Evolutionary conservation across 1,140 invertebrate genomes (phyloP).

Genomic region (Stegodyphus dumicola): DNA sequence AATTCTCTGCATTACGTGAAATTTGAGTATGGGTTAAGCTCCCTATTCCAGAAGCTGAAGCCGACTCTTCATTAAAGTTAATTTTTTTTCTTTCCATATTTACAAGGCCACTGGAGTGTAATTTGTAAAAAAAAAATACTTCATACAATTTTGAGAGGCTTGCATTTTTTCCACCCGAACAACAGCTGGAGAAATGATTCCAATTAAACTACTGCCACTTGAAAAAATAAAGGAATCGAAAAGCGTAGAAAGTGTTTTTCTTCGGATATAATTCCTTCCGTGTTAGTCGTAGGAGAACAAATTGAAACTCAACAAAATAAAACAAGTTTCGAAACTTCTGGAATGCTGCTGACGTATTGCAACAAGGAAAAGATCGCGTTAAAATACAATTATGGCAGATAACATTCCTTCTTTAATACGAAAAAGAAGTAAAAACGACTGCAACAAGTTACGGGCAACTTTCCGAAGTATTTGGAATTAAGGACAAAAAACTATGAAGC

Average conservation of each 20-base stretch:
- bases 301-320: slow-evolving; percentile 44
- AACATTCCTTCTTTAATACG: slow-evolving; percentile 38
- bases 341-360: slow-evolving; percentile 17
- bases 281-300: background rate
- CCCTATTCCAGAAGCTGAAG: background rate
- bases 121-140: slow-evolving; percentile 3
- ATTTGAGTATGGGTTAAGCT: slow-evolving; percentile 7
- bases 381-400: slow-evolving; percentile 30
- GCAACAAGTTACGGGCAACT: slow-evolving; percentile 32
- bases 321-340: slow-evolving; percentile 25
- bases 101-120: slow-evolving; percentile 25
- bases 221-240: background rate
- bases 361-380: slow-evolving; percentile 31
- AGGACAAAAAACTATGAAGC: background rate
- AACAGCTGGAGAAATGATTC: slow-evolving; percentile 44
- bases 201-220: slow-evolving; percentile 23
- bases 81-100: slow-evolving; percentile 35
- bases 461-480: slow-evolving; percentile 8
- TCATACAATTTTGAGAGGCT: background rate
- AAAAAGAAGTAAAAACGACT: slow-evolving; percentile 24
- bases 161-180: no score
- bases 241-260: slow-evolving; percentile 15
- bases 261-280: background rate
- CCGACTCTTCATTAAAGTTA: slow-evolving; percentile 32
- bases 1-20: slow-evolving; percentile 24